Base-by-base conservation (phyloP, 2,888 invertebrate species). In the Drosophila neonasuta region DNA sequence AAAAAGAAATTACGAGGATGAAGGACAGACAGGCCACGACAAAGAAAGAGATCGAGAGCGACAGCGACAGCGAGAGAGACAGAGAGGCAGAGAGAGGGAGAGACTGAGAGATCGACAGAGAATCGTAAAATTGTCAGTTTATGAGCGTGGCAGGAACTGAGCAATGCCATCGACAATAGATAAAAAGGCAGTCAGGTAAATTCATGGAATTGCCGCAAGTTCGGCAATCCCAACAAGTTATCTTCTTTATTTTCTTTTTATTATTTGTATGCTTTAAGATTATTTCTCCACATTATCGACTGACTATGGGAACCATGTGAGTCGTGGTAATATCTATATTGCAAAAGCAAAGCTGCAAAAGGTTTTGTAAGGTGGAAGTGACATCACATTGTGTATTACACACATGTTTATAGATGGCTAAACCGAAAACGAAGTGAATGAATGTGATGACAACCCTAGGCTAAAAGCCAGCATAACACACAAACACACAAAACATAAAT, bases 1-100 rank as follows among this genome's bases (percentile, higher is more conserved):
- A 77, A 77, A 77, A 77, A 55, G 62, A 77, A 74, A 77, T 77
- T 77, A 77, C 32, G 75, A 64, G 58, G 73, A 64, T 59, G 49
- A 49, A 49, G 41, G 20, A 39, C 39, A 41, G 49, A 24, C 39
- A 46, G 39, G 4, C 34, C 44, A 45, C 32, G 29, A 20, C 15
- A 50, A 30, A 29, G 10, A 20, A 8, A 30, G 30, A 50, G 13
- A 50, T n/a, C 11, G 20, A 30, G 32, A 49, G 3, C 20, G 20
- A 20, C 20, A 20, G 20, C 20, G 20, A 20, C 48, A 30, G 6
- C 1, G 11, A 36, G 24, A 8, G 6, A 1, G n/a, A n/a, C n/a
- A 36, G 24, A 8, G 4, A 24, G 54, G 20, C 5, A 11, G 17
- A 44, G 17, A 44, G 44, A 15, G 20, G 20, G 44, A 42, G n/a